Conservation (phyloP, 2,113 vertebrate genomes). For the Arothron firmamentum region DNA sequence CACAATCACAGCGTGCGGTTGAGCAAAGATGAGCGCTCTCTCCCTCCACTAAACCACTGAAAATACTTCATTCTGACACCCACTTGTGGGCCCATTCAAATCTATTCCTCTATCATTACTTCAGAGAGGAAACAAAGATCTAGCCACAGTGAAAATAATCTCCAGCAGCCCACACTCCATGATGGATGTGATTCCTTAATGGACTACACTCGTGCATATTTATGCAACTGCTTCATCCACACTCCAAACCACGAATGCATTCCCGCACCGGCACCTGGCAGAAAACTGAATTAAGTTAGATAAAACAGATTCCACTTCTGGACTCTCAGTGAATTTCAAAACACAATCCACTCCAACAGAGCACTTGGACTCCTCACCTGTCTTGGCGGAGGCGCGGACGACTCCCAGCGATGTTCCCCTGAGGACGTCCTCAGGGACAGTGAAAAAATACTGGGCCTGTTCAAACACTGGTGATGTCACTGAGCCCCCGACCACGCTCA, state of each 20-base stretch:
- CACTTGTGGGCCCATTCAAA: constrained; percentile 28
- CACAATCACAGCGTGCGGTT: neutral
- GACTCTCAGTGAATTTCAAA: neutral
- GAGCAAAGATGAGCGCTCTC: constrained; percentile 15
- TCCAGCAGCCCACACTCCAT: constrained; percentile 14
- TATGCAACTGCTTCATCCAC: constrained; percentile 39
- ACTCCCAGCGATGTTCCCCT: constrained; percentile 82
- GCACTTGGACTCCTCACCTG: constrained; percentile 49
- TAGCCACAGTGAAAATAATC: constrained; percentile 32
- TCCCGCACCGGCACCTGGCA: constrained; percentile 21
- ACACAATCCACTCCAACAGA: neutral
- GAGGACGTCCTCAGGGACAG: constrained; percentile 82
- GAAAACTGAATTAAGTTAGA: constrained; percentile 3
- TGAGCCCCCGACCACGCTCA: constrained; percentile 88
- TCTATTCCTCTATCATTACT: constrained; percentile 30
- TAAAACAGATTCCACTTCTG: neutral
- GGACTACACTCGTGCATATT: constrained; percentile 48
- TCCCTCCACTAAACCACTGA: constrained; percentile 18
- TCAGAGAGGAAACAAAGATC: constrained; percentile 37
- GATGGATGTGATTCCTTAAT: constrained; percentile 58
- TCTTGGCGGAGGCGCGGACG: constrained; percentile 78
- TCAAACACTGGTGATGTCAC: constrained; percentile 87
- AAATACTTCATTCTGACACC: constrained; percentile 29
- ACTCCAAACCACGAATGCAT: constrained; percentile 29
- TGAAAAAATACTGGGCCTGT: constrained; percentile 91